These are phyloP conservation scores for Agyllia agylla DNA, from an alignment of 2,888 invertebrate genomes.

Conservation along the genomic window DNA sequence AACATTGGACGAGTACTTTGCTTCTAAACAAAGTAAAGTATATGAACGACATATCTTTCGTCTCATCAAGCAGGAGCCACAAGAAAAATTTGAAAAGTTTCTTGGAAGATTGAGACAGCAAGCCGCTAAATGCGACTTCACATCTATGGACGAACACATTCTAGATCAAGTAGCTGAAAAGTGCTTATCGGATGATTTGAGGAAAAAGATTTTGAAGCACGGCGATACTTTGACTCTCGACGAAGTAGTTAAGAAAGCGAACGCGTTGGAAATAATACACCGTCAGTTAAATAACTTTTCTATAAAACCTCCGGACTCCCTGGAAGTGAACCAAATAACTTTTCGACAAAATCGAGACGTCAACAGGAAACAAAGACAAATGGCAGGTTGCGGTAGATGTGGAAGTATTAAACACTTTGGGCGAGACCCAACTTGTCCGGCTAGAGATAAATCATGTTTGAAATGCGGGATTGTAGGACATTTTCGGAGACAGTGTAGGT, in stretches of 20 bases:
- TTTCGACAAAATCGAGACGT: not conserved
- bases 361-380: not conserved
- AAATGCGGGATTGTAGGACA: conserved; percentile 57
- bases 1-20: not conserved
- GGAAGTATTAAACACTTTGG: conserved; percentile 33
- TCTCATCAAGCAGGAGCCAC: conserved; percentile 78
- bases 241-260: conserved; percentile 69
- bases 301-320: not conserved
- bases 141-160: conserved; percentile 26
- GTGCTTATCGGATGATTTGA: conserved; percentile 34
- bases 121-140: conserved; percentile 52
- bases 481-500: conserved; percentile 44
- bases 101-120: conserved; percentile 70
- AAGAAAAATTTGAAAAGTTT: conserved; percentile 81
- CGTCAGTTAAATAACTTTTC: not conserved
- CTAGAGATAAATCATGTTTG: conserved; percentile 21
- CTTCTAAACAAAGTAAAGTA: not conserved
- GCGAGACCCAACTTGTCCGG: conserved; percentile 32
- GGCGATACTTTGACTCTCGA: conserved; percentile 65
- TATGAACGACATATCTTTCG: conserved; percentile 49
- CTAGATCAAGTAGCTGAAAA: conserved; percentile 62
- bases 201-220: conserved; percentile 63
- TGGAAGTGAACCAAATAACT: not conserved
- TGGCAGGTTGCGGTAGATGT: conserved; percentile 11
- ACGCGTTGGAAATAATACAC: conserved; percentile 66